These are phyloP conservation scores for Saimiri boliviensis DNA, from an alignment of 2,113 vertebrate species.

Conservation along the genomic window DNA sequence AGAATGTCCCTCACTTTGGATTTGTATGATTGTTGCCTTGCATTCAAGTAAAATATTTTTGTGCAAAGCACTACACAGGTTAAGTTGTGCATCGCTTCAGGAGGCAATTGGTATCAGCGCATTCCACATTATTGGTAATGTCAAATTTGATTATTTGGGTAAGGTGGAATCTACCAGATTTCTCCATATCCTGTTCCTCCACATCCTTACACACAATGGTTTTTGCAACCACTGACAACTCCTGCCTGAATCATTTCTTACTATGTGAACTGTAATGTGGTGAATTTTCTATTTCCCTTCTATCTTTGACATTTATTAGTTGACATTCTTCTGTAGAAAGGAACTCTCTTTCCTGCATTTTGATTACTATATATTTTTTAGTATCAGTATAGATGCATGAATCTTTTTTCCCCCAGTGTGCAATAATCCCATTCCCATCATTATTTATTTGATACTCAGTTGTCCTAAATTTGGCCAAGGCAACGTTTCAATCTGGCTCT, in stretches of 20 bases:
- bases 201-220: not conserved
- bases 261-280: not conserved
- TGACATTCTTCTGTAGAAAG: not conserved
- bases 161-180: not conserved
- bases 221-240: not conserved
- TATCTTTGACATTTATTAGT: not conserved
- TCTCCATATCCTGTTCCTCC: not conserved
- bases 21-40: not conserved
- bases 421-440: not conserved
- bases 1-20: not conserved
- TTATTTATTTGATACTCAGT: not conserved
- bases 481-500: not conserved
- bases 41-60: not conserved
- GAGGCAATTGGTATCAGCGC: not conserved
- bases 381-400: not conserved
- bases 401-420: not conserved
- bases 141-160: constrained; percentile 39
- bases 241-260: not conserved
- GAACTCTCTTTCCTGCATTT: not conserved
- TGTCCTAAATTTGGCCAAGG: not conserved
- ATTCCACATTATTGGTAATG: not conserved
- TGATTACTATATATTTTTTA: not conserved
- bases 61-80: not conserved
- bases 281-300: not conserved
- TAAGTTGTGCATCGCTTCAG: not conserved